Evolutionary conservation across 35 echinoderm and acorn worm species (phyloP), one percentile per base, ranked within the genome.

Genomic region (Acanthaster planci): DNA sequence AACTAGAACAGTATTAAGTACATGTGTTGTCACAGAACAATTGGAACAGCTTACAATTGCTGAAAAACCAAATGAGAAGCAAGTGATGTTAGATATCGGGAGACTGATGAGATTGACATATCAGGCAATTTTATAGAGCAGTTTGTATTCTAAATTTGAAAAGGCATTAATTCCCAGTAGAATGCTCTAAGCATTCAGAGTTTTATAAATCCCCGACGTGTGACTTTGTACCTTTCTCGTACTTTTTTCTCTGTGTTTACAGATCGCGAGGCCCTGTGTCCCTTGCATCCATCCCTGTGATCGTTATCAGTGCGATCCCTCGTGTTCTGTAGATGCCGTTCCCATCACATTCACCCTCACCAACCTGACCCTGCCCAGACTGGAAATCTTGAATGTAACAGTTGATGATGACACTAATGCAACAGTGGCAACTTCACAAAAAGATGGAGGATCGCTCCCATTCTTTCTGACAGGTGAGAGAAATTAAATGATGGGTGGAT

Each of bases 241-340:
- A 8, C 34, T 47, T 12, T 47, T 64, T 67, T 84, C 19, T 58
- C 34, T 16, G 8, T 53, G 0, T 82, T 81, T 72, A 8, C 23
- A 89, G 87, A 50, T 89, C 29, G 37, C 36, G 5, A 37, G 39
- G 34, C 78, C 87, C 10, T 89, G 87, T 23, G 60, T 82, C 29
- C 39, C 87, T 0, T 89, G 87, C 35, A 29, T 68, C 31, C n/a
- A 22, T 39, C 55, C n/a, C 22, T 89, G 87, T 36, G 55, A 64
- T 76, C 35, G 27, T 2, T 82, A 51, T 23, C 58, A 82, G 23
- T 89, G 87, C 68, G 58, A 89, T 37, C 55, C 22, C 1, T 16
- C 17, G 14, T 89, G 87, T 32, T 30, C 35, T 19, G 17, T n/a
- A 12, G 58, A 60, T 26, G 87, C 30, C 15, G n/a, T 23, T 36